Base-by-base conservation (phyloP, 37 sponge, comb jelly and placozoan genomes). In the Spongia lamella region DNA sequence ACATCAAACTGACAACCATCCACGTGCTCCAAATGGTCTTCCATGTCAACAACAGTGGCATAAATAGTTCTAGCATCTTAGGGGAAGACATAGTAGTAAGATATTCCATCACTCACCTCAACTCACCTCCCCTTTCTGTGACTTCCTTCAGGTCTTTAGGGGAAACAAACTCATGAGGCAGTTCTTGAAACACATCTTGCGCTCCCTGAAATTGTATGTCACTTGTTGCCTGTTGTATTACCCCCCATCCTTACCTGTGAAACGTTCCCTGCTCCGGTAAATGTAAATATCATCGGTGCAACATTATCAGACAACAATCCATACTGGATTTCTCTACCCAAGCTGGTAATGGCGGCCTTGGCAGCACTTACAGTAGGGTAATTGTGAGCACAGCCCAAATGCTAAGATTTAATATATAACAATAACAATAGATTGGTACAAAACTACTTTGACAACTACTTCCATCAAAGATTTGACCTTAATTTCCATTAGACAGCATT, bases 261-360 rank as follows among this genome's bases (percentile, higher is more conserved):
- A 16, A 97, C 97, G 76, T 97, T 97, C 9, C 97, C 97, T 25
- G 81, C 74, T 33, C 97, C 97, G 0, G 97, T 93, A 82, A 97
- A 97, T 3, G 83, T 83, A 81, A 97, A 97, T 26, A 90, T 68
- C 47, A 97, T 75, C 1, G 93, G 97, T 7, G 89, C 92, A 6
- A 96, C 68, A 20, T 62, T 56, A 16, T 61, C 58, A 3, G 89
- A 89, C 19, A 93, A 51, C 11, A 85, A 54, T 1, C 86, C 92
- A 31, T 75, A 26, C 79, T 86, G 79, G 21, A 97, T 94, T 66
- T 92, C 81, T 33, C 82, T 53, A 2, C 92, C 94, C 30, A 93
- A 69, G 49, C 56, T 82, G 50, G 81, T 62, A 17, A 97, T 68
- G 31, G 91, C 97, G 19, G 89, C 89, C 53, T 86, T 87, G 15